Conservation (phyloP, 2,888 invertebrate species). For the Apoda limacodes region DNA sequence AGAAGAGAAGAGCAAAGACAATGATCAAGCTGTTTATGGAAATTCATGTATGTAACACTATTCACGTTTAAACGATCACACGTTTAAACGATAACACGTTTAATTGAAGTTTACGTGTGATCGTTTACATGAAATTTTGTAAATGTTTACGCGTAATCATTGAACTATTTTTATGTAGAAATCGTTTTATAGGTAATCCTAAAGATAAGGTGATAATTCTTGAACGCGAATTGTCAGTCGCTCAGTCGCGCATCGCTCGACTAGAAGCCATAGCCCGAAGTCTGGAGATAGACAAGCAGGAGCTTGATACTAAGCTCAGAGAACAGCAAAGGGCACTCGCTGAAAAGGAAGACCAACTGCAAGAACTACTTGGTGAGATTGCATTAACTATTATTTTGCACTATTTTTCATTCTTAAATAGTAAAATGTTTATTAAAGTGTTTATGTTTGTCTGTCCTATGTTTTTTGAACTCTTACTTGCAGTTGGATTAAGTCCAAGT, state of each 20-base stretch:
- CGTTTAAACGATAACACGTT: too few relatives aligned
- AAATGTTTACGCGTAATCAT: too few relatives aligned
- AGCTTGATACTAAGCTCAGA: conserved; percentile 73
- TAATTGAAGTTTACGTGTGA: too few relatives aligned
- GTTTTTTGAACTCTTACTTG: too few relatives aligned
- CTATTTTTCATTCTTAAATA: too few relatives aligned
- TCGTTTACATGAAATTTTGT: too few relatives aligned
- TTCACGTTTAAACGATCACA: too few relatives aligned
- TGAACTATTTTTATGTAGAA: too few relatives aligned
- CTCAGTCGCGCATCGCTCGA: conserved; percentile 46
- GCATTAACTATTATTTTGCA: too few relatives aligned
- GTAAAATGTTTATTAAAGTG: too few relatives aligned
- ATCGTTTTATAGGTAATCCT: conserved; percentile 48
- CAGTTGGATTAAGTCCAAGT: too few relatives aligned
- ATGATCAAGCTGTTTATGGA: conserved; percentile 51
- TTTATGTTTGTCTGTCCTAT: too few relatives aligned
- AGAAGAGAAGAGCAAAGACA: conserved; percentile 70
- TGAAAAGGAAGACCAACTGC: conserved; percentile 50
- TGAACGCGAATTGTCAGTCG: conserved; percentile 48
- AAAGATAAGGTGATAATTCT: conserved; percentile 52
- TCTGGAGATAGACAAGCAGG: conserved; percentile 74
- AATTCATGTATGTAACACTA: conserved; percentile 56
- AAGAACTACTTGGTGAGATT: conserved; percentile 47
- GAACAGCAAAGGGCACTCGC: conserved; percentile 62
- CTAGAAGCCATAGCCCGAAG: conserved; percentile 50